Base-by-base conservation (phyloP, 2,113 vertebrate species). In the Gavia stellata region DNA sequence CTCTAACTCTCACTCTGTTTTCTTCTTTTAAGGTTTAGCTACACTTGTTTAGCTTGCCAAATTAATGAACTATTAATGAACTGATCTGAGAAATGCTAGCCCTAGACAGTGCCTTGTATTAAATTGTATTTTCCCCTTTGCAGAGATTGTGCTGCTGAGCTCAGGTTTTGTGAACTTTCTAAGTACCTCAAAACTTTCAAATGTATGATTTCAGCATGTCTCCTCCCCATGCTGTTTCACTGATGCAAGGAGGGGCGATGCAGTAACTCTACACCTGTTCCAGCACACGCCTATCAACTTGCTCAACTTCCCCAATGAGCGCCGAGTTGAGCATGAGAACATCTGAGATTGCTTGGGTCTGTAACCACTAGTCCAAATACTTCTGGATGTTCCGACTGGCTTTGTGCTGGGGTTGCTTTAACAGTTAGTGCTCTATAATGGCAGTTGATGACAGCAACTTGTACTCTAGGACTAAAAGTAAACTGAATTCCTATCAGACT, bases 181-280 rank as follows among this genome's bases (percentile, higher is more conserved):
- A 33, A 86, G 88, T 87, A 75, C 74, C 91, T 65, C 71, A 9
- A 34, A 96, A 81, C 79, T 90, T 92, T 63, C 36, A 56, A 55
- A 86, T 3, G 8, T 92, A 81, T 93, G 73, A 81, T 94, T 96
- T 96, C 81, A 71, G 86, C 34, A 3, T 14, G 78, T 89, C 93
- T 96, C 96, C 96, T 97, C 90, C 95, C 72, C n/a, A 55, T 14
- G 71, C 94, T 87, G 45, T 88, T 75, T 94, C 92, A 55, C 97
- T 94, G 97, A 67, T 97, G 97, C 96, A 92, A 98, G 98, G 98
- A 98, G 98, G 98, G 96, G 97, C 98, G 45, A 86, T 94, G 97
- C 91, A 68, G 99, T 99, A 99, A 99, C 98, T 96, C 98, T 98
- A 99, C 98, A 99, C 99, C 99, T 99, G 98, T 96, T 95, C 95